Conservation (phyloP, 2,113 vertebrate genomes). For the Podocnemis expansa region DNA sequence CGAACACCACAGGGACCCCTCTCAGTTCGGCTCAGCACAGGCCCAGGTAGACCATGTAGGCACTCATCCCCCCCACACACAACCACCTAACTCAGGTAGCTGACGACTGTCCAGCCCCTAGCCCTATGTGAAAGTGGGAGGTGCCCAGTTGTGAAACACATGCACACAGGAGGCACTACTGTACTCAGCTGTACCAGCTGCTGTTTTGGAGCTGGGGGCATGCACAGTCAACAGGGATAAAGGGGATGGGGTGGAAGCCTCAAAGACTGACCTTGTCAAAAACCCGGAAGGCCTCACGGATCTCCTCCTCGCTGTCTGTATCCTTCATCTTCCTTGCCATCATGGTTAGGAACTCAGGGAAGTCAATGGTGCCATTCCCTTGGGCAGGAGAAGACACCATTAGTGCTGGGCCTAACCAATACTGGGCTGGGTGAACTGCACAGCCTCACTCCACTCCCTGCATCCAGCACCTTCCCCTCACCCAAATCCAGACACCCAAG, state of each 20-base stretch:
- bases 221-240: not conserved
- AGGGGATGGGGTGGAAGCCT: not conserved
- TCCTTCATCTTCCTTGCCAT: conserved; percentile 96
- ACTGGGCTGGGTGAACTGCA: not conserved
- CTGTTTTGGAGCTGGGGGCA: not conserved
- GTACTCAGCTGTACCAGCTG: not conserved
- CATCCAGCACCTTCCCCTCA: not conserved
- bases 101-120: not conserved
- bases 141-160: not conserved
- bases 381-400: not conserved
- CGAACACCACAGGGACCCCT: not conserved
- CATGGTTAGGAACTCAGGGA: conserved; percentile 93
- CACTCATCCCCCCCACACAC: not conserved
- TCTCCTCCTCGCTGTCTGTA: conserved; percentile 92
- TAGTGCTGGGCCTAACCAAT: not conserved
- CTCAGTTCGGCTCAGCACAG: not conserved
- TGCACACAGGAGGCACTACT: not conserved
- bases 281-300: conserved; percentile 90
- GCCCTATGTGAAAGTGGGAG: not conserved
- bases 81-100: not conserved
- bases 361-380: conserved; percentile 93
- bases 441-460: not conserved
- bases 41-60: too few relatives aligned
- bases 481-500: not conserved
- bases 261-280: conserved; percentile 85